Evolutionary conservation across 2,797 vertebrate genomes (phyloP), one percentile per base, ranked within the genome.

Genomic region (Chaetodon trifasciatus): DNA sequence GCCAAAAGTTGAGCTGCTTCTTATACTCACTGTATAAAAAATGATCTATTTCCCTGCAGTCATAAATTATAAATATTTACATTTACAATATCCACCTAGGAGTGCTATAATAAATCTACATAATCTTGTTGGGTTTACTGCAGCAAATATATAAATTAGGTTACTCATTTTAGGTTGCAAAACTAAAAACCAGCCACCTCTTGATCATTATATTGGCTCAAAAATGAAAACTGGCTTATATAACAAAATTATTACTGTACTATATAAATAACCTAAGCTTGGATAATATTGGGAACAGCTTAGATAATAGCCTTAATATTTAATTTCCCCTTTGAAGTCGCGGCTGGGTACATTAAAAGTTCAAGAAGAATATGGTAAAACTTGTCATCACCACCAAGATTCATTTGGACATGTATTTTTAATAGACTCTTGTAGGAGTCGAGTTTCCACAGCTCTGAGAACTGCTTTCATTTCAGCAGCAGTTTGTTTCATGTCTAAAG

Each of bases 231-330:
- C 58, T 6, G 73, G 75, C 88, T 91, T 88, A 90, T 85, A 81
- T 83, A 90, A 90, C 78, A 55, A 60, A 68, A 87, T 91, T 86
- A 88, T 90, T 80, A 88, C 79, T 65, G 86, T 78, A 70, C 83
- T 85, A 71, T 86, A 91, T 92, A 91, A 92, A 93, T 90, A 90
- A 90, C 86, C 82, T 71, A 83, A 49, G 87, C 88, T 90, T 70
- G 84, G 77, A 90, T 92, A 93, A 94, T 91, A 91, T 86, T 79
- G 83, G 76, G 85, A 89, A 44, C 85, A 81, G 87, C 91, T 92
- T 88, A 90, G 91, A 94, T 95, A 94, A 93, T 94, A 92, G 84
- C 75, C 81, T 94, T 85, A 94, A 93, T 94, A 92, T 94, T 94
- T 93, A 86, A 92, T 91, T 88, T 86, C 70, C 56, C 67, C 71